Percentiles rank a stretch among this genome's conserved stretches.
Evolutionary conservation across 2,113 vertebrate genomes (phyloP).

Genomic region (Morone saxatilis): DNA sequence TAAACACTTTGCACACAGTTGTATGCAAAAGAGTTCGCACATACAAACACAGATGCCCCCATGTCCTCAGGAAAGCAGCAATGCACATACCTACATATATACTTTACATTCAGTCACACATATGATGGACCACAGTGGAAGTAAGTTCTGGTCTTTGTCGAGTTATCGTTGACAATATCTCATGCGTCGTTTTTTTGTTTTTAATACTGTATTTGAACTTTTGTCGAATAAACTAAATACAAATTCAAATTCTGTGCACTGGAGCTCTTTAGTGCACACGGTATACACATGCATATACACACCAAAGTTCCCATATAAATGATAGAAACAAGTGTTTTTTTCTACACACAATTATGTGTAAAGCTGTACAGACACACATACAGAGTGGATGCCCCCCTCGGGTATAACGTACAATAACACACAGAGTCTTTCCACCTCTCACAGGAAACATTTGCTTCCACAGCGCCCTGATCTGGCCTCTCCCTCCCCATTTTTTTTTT

Average conservation of each 20-base stretch:
- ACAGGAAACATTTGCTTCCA: slow-evolving; percentile 78
- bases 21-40: background rate
- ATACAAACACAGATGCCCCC: background rate
- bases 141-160: too few species aligned
- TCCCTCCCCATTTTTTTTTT: slow-evolving; percentile 47
- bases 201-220: too few species aligned
- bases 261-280: background rate
- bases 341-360: background rate
- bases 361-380: slow-evolving; percentile 1
- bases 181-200: too few species aligned
- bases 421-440: slow-evolving; percentile 60
- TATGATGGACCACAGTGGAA: too few species aligned
- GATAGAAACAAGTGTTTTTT: background rate
- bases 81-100: background rate
- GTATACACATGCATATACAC: background rate
- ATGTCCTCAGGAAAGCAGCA: too few species aligned
- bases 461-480: slow-evolving; percentile 71
- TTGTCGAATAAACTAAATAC: too few species aligned
- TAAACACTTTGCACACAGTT: background rate
- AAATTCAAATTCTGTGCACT: background rate
- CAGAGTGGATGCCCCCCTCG: background rate
- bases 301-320: background rate
- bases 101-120: background rate
- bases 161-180: too few species aligned
- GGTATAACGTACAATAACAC: slow-evolving; percentile 16